Evolutionary conservation across 2,888 invertebrate species (phyloP), one percentile per base, ranked within the genome.

Genomic region (Oligia strigilis): DNA sequence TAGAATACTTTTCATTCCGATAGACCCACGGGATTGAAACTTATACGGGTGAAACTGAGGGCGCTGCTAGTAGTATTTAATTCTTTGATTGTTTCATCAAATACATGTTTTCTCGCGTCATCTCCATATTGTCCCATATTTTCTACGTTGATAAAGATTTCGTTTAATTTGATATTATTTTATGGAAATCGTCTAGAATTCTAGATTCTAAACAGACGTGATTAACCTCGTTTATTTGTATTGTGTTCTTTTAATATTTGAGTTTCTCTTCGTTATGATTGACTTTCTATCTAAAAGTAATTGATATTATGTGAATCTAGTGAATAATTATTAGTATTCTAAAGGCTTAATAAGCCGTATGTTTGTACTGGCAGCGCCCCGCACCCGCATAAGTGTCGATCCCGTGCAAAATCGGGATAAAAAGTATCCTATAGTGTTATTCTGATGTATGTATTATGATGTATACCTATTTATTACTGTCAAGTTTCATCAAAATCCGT

Each of bases 201-300:
- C 46, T 75, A 46, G 43, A 79, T 69, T 80, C 23, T 80, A 65
- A 14, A 58, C 73, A 62, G 6, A 75, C 36, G 49, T 76, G n/a
- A 75, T 75, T 86, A 82, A 23, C 67, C 71, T 46, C 23, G 8
- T 86, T 86, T 72, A 73, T 64, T 14, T 67, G 74, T 72, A 72
- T 60, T 75, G n/a, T 86, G 72, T 82, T 58, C 49, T 19, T 14
- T 72, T 82, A 67, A 52, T 19, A 62, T 77, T 73, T 58, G 14
- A 79, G 74, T 87, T 87, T 88, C 83, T 80, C 81, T 40, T 71
- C 81, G 70, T 80, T 80, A n/a, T 14, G 71, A 74, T 81, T 74
- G 19, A 86, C 84, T 89, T 87, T 86, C 84, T 87, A 82, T 75
- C 36, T 55, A 55, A 75, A 29, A 76, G 70, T 78, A 65, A 69